Conservation (phyloP, 2,113 vertebrate species). For the Dromaius novaehollandiae region DNA sequence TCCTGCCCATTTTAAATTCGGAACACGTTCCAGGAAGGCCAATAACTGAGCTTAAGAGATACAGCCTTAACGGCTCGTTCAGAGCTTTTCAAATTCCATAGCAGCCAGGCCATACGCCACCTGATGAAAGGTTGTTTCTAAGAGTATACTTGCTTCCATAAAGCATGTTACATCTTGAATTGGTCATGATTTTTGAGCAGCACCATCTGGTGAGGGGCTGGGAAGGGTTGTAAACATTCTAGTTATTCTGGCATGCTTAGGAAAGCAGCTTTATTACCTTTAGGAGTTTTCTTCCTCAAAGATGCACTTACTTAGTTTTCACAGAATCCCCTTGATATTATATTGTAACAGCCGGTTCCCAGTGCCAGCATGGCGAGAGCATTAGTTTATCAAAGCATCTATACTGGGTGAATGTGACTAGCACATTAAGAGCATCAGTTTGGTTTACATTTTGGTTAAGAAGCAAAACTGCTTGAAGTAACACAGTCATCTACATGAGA, state of each 20-base stretch:
- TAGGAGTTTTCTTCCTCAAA: neutral
- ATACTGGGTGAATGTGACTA: neutral
- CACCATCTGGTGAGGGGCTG: neutral
- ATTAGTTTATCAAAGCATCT: neutral
- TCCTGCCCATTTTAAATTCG: neutral
- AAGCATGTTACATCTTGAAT: neutral
- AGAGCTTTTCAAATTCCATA: neutral
- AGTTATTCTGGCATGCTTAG: neutral
- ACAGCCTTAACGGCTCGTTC: slow-evolving; percentile 6
- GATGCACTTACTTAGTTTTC: neutral
- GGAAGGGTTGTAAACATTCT: neutral
- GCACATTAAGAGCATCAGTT: neutral
- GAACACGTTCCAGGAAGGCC: neutral
- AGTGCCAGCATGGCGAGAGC: neutral
- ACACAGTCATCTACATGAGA: neutral
- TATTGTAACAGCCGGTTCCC: neutral
- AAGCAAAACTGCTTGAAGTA: neutral
- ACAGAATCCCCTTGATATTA: neutral
- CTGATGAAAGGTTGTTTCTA: neutral
- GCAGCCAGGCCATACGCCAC: neutral
- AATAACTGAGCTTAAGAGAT: neutral
- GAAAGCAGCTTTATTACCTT: neutral
- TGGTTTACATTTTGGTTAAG: neutral
- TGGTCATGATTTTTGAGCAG: neutral
- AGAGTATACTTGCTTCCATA: neutral